Conservation (phyloP, 2,113 vertebrate species). For the Bubo bubo region DNA sequence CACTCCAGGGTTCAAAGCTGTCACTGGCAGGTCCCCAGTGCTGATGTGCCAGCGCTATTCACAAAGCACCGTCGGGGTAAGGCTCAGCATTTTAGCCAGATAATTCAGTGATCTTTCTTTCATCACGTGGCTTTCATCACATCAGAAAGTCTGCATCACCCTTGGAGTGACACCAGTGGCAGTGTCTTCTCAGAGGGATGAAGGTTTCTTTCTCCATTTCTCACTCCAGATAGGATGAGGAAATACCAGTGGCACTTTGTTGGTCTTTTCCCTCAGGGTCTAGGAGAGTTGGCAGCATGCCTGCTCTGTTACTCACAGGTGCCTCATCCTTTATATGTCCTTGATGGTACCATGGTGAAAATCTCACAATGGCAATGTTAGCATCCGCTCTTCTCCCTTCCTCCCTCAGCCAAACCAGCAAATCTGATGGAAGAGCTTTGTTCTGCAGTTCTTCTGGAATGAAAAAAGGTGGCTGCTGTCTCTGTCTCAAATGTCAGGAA, state of each 20-base stretch:
- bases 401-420: neutral
- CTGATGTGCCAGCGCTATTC: slow-evolving; percentile 40
- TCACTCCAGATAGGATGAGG: neutral
- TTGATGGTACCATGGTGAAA: neutral
- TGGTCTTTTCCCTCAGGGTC: neutral
- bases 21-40: neutral
- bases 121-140: slow-evolving; percentile 25
- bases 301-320: neutral
- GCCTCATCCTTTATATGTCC: neutral
- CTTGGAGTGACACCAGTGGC: slow-evolving; percentile 4
- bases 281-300: neutral
- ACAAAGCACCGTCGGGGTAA: neutral
- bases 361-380: neutral
- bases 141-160: neutral
- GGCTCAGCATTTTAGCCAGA: slow-evolving; percentile 50
- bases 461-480: neutral
- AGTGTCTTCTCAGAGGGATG: slow-evolving; percentile 19
- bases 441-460: neutral
- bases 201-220: slow-evolving; percentile 44
- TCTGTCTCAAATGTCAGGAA: neutral
- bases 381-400: neutral
- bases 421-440: neutral
- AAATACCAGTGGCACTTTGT: neutral
- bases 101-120: slow-evolving; percentile 53
- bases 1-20: slow-evolving; percentile 64